phyloP scores from a whole-genome alignment of 2,888 invertebrate genomes.

The Ophion ellenae region DNA sequence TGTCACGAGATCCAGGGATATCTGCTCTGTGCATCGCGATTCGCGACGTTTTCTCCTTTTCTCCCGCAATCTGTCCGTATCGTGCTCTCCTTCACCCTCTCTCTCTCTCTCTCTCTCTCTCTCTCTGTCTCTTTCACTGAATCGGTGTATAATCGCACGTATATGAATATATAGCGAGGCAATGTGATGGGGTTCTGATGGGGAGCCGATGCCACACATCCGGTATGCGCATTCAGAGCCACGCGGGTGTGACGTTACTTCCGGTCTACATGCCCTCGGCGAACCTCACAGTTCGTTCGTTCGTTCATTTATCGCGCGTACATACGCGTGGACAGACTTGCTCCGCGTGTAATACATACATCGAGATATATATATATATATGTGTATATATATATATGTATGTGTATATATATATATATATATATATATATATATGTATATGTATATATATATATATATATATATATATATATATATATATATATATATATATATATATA shows the following conservation, averaged over 20 bases:
- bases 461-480: not conserved
- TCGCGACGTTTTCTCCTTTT: not conserved
- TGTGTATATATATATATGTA: too few species aligned
- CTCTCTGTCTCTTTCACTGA: conserved; percentile 30
- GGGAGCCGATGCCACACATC: conserved; percentile 84
- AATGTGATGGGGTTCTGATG: conserved; percentile 82
- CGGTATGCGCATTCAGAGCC: conserved; percentile 84
- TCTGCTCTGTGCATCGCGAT: conserved; percentile 35
- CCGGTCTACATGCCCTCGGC: conserved; percentile 82
- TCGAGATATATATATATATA: not conserved
- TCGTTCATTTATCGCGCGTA: conserved; percentile 33
- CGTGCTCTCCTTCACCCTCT: not conserved
- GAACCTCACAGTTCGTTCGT: conserved; percentile 67
- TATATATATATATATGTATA: not conserved
- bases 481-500: not conserved
- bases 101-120: conserved; percentile 2
- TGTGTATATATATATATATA: not conserved
- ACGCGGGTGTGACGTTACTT: conserved; percentile 84
- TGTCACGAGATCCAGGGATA: conserved; percentile 28
- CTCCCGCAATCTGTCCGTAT: conserved; percentile 23
- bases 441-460: not conserved
- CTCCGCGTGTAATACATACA: not conserved
- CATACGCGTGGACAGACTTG: not conserved
- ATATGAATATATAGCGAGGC: conserved; percentile 68
- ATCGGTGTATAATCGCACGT: conserved; percentile 59